phyloP scores from a whole-genome alignment of 2,113 vertebrate genomes.

The Acanthochromis polyacanthus region DNA sequence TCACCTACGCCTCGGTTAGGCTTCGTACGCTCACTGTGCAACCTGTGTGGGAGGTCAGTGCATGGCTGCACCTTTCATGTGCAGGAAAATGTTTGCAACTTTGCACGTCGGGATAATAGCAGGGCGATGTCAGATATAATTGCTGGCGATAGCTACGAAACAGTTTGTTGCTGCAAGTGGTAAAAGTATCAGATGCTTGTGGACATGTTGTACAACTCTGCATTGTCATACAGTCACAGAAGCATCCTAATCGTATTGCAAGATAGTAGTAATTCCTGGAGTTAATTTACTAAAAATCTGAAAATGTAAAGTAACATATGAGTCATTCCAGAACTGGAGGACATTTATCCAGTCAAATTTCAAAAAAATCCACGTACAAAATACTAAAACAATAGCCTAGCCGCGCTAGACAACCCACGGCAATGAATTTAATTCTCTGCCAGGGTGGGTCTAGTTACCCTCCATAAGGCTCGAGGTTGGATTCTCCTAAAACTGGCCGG shows the following conservation, averaged over 20 bases:
- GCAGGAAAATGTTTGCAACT: constrained; percentile 6
- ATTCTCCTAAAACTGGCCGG: too few species aligned
- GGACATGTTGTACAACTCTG: constrained; percentile 9
- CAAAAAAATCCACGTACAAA: too few species aligned
- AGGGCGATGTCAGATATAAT: constrained; percentile 11
- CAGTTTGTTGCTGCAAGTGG: constrained; percentile 21
- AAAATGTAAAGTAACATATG: too few species aligned
- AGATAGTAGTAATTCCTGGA: too few species aligned
- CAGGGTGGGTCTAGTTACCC: too few species aligned
- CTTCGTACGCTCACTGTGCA: neutral
- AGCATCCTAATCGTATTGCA: neutral
- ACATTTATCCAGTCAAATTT: too few species aligned
- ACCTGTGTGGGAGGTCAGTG: constrained; percentile 27
- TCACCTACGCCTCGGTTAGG: neutral
- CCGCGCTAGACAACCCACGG: too few species aligned
- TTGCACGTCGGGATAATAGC: constrained; percentile 12
- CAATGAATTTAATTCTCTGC: too few species aligned
- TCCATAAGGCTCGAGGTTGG: too few species aligned
- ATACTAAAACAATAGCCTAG: too few species aligned
- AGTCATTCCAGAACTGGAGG: too few species aligned
- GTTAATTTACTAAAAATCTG: too few species aligned
- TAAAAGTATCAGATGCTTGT: constrained; percentile 5
- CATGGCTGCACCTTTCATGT: neutral
- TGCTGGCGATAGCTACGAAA: neutral
- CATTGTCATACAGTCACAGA: neutral